These are phyloP conservation scores for Oceanites oceanicus DNA, from an alignment of 2,113 vertebrate species.

Conservation along the genomic window DNA sequence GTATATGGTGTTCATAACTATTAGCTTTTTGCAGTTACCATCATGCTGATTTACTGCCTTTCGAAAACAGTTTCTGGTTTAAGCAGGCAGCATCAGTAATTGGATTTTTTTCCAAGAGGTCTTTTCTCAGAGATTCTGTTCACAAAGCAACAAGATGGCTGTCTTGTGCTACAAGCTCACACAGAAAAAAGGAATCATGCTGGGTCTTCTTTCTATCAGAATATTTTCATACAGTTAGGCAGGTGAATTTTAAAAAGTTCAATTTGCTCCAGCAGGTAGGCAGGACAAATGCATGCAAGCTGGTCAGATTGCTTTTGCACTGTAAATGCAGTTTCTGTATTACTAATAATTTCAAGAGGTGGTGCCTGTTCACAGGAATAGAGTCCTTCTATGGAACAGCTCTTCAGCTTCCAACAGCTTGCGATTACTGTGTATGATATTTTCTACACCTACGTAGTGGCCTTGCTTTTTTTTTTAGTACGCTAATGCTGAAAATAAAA, in stretches of 20 bases:
- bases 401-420: background rate
- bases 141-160: background rate
- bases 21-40: background rate
- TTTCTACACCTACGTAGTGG: background rate
- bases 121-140: background rate
- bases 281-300: background rate
- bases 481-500: background rate
- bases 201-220: background rate
- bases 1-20: background rate
- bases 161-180: background rate
- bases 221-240: background rate
- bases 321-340: background rate
- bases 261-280: background rate
- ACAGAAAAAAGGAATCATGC: background rate
- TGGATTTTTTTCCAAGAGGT: background rate
- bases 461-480: background rate
- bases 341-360: background rate
- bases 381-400: background rate
- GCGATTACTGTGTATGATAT: fast-evolving
- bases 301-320: background rate
- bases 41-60: background rate
- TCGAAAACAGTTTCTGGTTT: background rate
- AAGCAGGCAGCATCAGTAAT: background rate
- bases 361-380: background rate
- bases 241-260: background rate